phyloP scores from a whole-genome alignment of 2,113 vertebrate species.

The Melospiza georgiana region DNA sequence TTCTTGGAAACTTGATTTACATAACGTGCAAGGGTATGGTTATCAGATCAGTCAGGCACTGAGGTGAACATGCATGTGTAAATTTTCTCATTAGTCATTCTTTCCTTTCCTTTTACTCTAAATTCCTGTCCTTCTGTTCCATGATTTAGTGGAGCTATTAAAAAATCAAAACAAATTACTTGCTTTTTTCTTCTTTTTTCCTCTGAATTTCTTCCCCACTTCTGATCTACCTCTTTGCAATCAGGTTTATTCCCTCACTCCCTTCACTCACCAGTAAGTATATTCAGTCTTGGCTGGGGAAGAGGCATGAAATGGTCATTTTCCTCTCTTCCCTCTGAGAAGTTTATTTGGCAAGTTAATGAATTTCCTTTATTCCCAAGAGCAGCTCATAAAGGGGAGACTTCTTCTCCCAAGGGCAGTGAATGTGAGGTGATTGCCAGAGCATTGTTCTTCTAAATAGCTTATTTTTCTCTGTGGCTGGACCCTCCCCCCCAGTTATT shows the following conservation, averaged over 20 bases:
- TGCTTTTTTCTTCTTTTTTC: not conserved
- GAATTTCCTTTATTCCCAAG: conserved; percentile 22
- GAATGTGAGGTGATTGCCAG: conserved; percentile 1
- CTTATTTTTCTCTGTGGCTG: not conserved
- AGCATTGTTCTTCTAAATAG: conserved; percentile 16
- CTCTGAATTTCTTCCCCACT: not conserved
- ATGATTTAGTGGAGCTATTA: not conserved
- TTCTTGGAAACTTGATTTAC: not conserved
- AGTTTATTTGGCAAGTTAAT: conserved; percentile 1
- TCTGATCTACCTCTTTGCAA: not conserved
- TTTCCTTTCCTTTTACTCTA: not conserved
- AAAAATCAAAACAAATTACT: not conserved
- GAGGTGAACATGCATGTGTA: not conserved
- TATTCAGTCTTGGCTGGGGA: not conserved
- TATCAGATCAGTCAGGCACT: not conserved
- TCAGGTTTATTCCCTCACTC: not conserved
- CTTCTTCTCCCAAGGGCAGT: not conserved
- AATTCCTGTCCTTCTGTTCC: not conserved
- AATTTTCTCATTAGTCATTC: not conserved
- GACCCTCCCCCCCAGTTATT: not conserved
- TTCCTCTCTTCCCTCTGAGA: not conserved
- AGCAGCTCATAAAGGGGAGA: not conserved
- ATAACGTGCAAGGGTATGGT: not conserved
- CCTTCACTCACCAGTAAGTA: fast-evolving
- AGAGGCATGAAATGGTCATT: not conserved